Evolutionary conservation across 2,888 invertebrate genomes (phyloP), one percentile per base, ranked within the genome.

Genomic region (Sinhomidia bicolor): DNA sequence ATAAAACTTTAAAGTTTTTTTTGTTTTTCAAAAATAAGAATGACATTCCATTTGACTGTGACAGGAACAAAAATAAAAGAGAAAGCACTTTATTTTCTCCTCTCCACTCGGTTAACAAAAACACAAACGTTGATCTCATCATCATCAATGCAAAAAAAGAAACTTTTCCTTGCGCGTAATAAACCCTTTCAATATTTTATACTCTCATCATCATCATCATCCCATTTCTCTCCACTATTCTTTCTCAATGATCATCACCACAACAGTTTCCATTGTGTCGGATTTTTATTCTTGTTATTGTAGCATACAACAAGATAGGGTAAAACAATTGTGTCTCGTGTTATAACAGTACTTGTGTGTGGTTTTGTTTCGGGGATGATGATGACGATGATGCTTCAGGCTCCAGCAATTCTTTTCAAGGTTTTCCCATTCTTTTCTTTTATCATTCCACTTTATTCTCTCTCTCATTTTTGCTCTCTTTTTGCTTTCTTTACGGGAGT

Each of bases 361-460:
- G 68, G 12, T 10, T n/a, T n/a, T n/a, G n/a, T n/a, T n/a, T n/a
- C n/a, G n/a, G n/a, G n/a, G n/a, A n/a, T n/a, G n/a, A n/a, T 71
- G 71, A 23, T 60, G 20, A 41, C 23, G 23, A 14, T 7, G 9
- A 41, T 41, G 20, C 41, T 68, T 68, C 41, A 51, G 54, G 29
- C 54, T 78, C 32, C n/a, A 78, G 20, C 76, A 78, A 78, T 78
- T 78, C 54, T 78, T 78, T 78, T 78, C 76, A 78, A 78, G 76
- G 76, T 32, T 78, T 17, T 68, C 65, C 17, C 36, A 26, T 1
- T 29, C 29, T 62, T 62, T 29, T 62, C 12, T n/a, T n/a, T n/a
- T n/a, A n/a, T n/a, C n/a, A n/a, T n/a, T n/a, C n/a, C n/a, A n/a
- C 62, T 26, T n/a, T 68, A 6, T 29, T 14, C 12, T 29, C 10